Conservation (phyloP, 2,113 vertebrate genomes). For the Nothocercus nigrocapillus region DNA sequence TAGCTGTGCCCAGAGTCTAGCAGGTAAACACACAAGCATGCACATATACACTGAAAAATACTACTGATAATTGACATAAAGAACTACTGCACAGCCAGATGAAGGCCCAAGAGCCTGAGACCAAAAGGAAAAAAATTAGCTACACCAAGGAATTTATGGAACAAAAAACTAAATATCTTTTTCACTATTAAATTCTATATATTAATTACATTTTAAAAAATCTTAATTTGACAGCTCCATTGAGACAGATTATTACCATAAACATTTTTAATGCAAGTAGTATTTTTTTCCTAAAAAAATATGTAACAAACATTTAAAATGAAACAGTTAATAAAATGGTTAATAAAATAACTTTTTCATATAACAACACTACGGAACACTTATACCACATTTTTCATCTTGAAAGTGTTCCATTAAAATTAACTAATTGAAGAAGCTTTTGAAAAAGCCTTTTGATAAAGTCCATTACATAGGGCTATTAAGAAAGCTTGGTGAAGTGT, state of each 20-base stretch:
- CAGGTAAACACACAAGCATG: neutral
- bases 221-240: neutral
- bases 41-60: neutral
- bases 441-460: conserved; percentile 27
- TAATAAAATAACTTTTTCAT: neutral
- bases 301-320: neutral
- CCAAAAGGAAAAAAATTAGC: neutral
- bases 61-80: neutral
- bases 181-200: neutral
- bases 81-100: neutral
- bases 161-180: neutral
- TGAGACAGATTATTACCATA: neutral
- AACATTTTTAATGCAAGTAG: neutral
- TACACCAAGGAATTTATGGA: neutral
- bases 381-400: neutral
- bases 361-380: neutral
- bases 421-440: conserved; percentile 13
- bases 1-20: neutral
- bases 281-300: neutral
- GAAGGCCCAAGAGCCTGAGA: neutral
- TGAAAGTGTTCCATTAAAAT: conserved; percentile 9
- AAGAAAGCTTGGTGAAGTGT: neutral
- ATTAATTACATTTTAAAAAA: neutral
- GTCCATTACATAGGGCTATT: neutral
- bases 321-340: neutral